These are phyloP conservation scores for Bergia puertoricense DNA, from an alignment of 92 coral and sea anemone species.

Conservation along the genomic window DNA sequence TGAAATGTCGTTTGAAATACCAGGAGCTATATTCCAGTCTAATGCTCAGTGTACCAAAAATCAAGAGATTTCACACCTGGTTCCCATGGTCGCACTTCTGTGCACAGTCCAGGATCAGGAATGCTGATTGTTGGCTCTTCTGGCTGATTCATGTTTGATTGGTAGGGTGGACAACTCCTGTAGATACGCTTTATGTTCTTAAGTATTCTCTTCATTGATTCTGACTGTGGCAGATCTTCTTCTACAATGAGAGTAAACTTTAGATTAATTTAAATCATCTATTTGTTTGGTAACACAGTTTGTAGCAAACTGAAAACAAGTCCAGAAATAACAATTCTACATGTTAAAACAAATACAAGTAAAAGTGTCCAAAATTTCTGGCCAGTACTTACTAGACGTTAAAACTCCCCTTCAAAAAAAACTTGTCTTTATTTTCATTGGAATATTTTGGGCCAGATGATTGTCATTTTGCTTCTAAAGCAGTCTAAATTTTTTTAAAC, in stretches of 20 bases:
- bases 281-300: too few relatives aligned
- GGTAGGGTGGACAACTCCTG: constrained; percentile 9
- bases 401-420: too few relatives aligned
- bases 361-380: too few relatives aligned
- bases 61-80: neutral
- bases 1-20: too few relatives aligned
- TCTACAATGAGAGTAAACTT: neutral
- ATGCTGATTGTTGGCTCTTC: constrained; percentile 22
- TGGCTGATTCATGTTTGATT: neutral
- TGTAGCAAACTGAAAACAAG: too few relatives aligned
- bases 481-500: too few relatives aligned
- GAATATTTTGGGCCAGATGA: too few relatives aligned
- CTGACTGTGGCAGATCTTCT: constrained; percentile 39
- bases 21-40: neutral
- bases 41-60: neutral
- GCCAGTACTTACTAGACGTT: too few relatives aligned
- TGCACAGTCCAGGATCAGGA: constrained; percentile 15
- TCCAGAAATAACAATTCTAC: too few relatives aligned
- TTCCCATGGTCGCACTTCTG: constrained; percentile 21
- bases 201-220: constrained; percentile 21
- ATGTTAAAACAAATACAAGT: too few relatives aligned
- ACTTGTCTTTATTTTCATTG: too few relatives aligned
- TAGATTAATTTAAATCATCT: neutral
- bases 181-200: constrained; percentile 30
- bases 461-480: too few relatives aligned